phyloP scores from a whole-genome alignment of 2,113 vertebrate genomes.

The zebrafish (Danio rerio) region GRCz12tu NC_133183.1:33060001-33060500 shows the following conservation, averaged over 20 bases:
- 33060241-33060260: not conserved
- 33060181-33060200: not conserved
- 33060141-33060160: conserved; percentile 1
- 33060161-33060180: not conserved
- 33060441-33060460: too few species aligned
- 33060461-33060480: too few species aligned
- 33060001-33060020: conserved; percentile 56
- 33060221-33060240: not conserved
- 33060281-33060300: not conserved
- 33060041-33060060: conserved; percentile 51
- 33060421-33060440: too few species aligned
- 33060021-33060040: conserved; percentile 51
- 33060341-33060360: too few species aligned
- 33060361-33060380: too few species aligned
- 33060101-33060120: conserved; percentile 36
- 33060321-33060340: too few species aligned
- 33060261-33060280: not conserved
- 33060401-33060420: too few species aligned
- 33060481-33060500: too few species aligned
- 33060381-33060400: too few species aligned
- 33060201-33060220: not conserved
- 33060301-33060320: not conserved
- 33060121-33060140: not conserved
- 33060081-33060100: conserved; percentile 59
- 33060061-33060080: conserved; percentile 56